Percentiles rank a stretch among this genome's conserved stretches.
These are phyloP conservation scores for Centropyge bicolor DNA, from an alignment of 2,797 vertebrate species.

Conservation along the genomic window DNA sequence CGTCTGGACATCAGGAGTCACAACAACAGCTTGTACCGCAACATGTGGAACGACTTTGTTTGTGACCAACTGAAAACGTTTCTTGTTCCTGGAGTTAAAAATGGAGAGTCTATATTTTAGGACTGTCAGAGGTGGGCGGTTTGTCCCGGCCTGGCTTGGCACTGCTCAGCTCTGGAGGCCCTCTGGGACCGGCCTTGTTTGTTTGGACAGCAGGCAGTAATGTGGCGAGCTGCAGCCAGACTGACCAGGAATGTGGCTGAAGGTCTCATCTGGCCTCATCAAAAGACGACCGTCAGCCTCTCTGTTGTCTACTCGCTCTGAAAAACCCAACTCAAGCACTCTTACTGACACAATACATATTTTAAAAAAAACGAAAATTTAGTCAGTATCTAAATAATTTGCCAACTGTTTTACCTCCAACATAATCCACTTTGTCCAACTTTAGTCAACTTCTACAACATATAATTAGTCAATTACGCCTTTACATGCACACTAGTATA, in stretches of 20 bases:
- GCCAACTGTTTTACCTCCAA: too few species aligned
- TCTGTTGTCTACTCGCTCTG: constrained; percentile 31
- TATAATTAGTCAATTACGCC: background rate
- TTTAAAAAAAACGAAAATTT: too few species aligned
- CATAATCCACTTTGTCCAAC: background rate
- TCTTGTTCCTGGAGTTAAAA: constrained; percentile 75
- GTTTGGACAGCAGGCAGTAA: constrained; percentile 81
- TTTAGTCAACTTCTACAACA: too few species aligned
- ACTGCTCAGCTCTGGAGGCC: constrained; percentile 47
- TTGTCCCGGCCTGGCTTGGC: constrained; percentile 56
- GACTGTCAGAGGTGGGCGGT: constrained; percentile 56
- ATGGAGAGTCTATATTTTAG: constrained; percentile 77
- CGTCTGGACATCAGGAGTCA: constrained; percentile 28
- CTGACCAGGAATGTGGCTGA: constrained; percentile 74
- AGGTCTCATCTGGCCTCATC: constrained; percentile 75
- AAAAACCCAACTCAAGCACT: constrained; percentile 24
- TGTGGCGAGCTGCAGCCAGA: constrained; percentile 79
- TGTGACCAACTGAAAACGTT: constrained; percentile 34
- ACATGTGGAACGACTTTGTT: constrained; percentile 57
- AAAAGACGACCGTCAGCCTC: constrained; percentile 57
- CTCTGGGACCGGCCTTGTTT: constrained; percentile 71
- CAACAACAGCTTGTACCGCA: constrained; percentile 43
- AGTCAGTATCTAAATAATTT: too few species aligned
- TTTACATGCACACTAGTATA: background rate
- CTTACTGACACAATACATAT: background rate